Conservation (phyloP, 2,797 vertebrate species). For the Sparidentex hasta region DNA sequence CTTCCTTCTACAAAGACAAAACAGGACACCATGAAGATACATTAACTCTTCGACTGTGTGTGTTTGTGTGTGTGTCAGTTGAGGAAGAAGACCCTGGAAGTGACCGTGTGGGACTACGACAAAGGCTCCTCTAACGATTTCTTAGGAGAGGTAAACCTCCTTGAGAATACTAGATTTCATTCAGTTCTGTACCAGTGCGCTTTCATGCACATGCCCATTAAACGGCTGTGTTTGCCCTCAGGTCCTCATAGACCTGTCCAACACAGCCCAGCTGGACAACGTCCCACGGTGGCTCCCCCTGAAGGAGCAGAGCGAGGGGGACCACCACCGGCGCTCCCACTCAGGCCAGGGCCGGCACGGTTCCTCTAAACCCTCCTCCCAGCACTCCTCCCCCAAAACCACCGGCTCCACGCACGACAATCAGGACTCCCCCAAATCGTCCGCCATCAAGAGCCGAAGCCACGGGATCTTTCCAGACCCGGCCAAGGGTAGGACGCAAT, state of each 20-base stretch:
- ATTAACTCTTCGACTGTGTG: slow-evolving; percentile 12
- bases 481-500: slow-evolving; percentile 92
- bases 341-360: slow-evolving; percentile 90
- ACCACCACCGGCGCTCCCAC: slow-evolving; percentile 93
- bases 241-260: slow-evolving; percentile 97
- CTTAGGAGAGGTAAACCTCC: slow-evolving; percentile 93
- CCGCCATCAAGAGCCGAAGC: slow-evolving; percentile 98
- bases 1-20: not conserved
- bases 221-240: slow-evolving; percentile 60
- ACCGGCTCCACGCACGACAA: slow-evolving; percentile 81
- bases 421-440: slow-evolving; percentile 94
- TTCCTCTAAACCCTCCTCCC: slow-evolving; percentile 89
- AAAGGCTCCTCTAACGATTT: slow-evolving; percentile 98
- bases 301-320: slow-evolving; percentile 95
- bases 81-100: slow-evolving; percentile 98
- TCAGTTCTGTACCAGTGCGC: not conserved
- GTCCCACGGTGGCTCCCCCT: slow-evolving; percentile 93
- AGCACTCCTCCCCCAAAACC: slow-evolving; percentile 93
- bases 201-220: not conserved
- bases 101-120: slow-evolving; percentile 99
- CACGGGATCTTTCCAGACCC: slow-evolving; percentile 98
- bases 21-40: not conserved
- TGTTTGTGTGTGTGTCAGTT: slow-evolving; percentile 87
- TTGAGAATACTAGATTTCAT: not conserved
- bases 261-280: slow-evolving; percentile 93